Percentiles rank a stretch among this genome's conserved stretches.
phyloP scores from a whole-genome alignment of 1,140 invertebrate species.

The Trichonephila clavata region DNA sequence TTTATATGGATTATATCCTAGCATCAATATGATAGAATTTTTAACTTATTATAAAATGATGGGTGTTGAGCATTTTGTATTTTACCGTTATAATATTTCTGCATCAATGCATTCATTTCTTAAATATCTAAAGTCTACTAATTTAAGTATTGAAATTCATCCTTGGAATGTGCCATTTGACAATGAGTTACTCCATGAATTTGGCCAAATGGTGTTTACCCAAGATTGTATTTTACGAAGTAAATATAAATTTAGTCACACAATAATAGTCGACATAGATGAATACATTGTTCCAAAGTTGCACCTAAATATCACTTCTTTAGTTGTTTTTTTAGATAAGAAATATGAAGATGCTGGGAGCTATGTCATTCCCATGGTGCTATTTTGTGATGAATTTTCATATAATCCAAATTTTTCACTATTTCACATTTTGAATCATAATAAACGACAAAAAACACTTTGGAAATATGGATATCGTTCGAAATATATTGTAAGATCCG shows the following conservation, averaged over 20 bases:
- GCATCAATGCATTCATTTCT: slow-evolving; percentile 26
- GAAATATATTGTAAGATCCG: slow-evolving; percentile 60
- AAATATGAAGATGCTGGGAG: slow-evolving; percentile 56
- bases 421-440: slow-evolving; percentile 42
- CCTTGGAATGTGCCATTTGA: slow-evolving; percentile 56
- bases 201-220: slow-evolving; percentile 68
- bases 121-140: slow-evolving; percentile 7
- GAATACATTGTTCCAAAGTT: slow-evolving; percentile 68
- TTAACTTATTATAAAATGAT: slow-evolving; percentile 56
- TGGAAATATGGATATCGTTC: slow-evolving; percentile 60
- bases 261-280: slow-evolving; percentile 66
- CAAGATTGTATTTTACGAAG: slow-evolving; percentile 68
- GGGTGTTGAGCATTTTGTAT: slow-evolving; percentile 67
- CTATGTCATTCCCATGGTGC: slow-evolving; percentile 55
- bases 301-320: slow-evolving; percentile 12
- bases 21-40: slow-evolving; percentile 35
- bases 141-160: slow-evolving; percentile 30
- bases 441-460: slow-evolving; percentile 56
- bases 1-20: slow-evolving; percentile 46
- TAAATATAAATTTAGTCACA: slow-evolving; percentile 55
- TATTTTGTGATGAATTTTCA: slow-evolving; percentile 68
- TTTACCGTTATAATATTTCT: slow-evolving; percentile 59
- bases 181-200: slow-evolving; percentile 70
- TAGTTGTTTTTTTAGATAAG: slow-evolving; percentile 52
- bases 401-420: neutral